A percentile compares a stretch with the other conserved stretches of the same genome.
Conservation (phyloP, 2,888 invertebrate species). For the Pterostichus madidus region DNA sequence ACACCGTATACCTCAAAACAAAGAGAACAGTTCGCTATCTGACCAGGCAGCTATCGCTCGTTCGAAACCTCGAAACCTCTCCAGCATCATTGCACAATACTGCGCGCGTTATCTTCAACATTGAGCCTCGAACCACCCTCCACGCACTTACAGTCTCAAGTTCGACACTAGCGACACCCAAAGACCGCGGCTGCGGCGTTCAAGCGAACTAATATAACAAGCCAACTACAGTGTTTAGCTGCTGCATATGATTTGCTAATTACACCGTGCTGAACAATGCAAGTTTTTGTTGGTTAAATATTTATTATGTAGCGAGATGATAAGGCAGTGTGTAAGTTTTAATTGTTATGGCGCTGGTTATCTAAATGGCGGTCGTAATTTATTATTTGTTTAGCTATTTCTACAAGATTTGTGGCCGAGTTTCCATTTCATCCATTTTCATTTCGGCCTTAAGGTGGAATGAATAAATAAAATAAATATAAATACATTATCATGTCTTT, state of each 20-base stretch:
- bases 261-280: constrained; percentile 29
- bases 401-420: neutral
- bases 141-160: neutral
- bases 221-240: neutral
- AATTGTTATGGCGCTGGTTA: constrained; percentile 38
- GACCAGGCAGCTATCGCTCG: constrained; percentile 17
- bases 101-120: constrained; percentile 17
- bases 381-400: constrained; percentile 31
- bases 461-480: no score
- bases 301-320: constrained; percentile 23
- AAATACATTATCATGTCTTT: no score
- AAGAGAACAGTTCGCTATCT: constrained; percentile 1
- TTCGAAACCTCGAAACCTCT: neutral
- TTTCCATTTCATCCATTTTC: no score
- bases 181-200: neutral
- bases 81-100: constrained; percentile 22
- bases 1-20: neutral
- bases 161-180: neutral
- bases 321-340: constrained; percentile 45
- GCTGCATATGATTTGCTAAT: constrained; percentile 45
- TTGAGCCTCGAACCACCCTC: constrained; percentile 3
- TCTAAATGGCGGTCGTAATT: constrained; percentile 32
- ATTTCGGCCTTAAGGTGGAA: no score
- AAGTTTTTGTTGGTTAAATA: constrained; percentile 38
- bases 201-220: neutral